Base-by-base conservation (phyloP, 2,113 vertebrate species). In the Stigmatopora nigra region DNA sequence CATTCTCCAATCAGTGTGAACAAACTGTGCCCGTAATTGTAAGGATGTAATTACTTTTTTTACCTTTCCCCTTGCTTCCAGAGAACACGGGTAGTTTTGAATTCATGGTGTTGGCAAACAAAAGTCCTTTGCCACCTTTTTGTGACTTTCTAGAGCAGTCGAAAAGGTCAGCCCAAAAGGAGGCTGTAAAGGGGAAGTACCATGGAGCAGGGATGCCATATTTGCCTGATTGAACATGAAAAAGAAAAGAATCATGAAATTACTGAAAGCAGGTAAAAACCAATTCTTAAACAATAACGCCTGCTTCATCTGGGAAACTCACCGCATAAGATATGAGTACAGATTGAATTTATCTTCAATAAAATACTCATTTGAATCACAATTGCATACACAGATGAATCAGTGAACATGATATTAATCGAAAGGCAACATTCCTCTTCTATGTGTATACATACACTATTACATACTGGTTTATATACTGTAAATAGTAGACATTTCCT, bases 141-240 rank as follows among this genome's bases (percentile, higher is more conserved):
- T 88, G 86, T 41, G 85, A 65, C 19, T 79, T 87, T 3, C 76
- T 65, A 59, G 75, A 80, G 44, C 89, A 82, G 63, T 41, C 38
- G 4, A 90, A 92, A 76, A 90, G 78, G 13, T 94, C 89, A 0
- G 86, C 63, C 95, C 96, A 99, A 81, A 94, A 98, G n/a, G 95
- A 97, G 1, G 89, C 90, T 64, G 90, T 91, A 73, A 99, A 67
- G 0, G 93, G 95, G 78, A 98, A 99, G 87, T 96, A 96, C 96
- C 96, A 99, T 0, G 92, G 92, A 36, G 91, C 87, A 46, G 92
- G 87, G 73, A 98, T 92, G 38, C 96, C 95, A 0, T 96, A 98
- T 74, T 92, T 93, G 62, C 96, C 96, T 99, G 78, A 66, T 66
- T 67, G 60, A 53, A 71, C 16, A 49, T 63, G 35, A 63, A 70